phyloP scores from a whole-genome alignment of 2,797 vertebrate species.

The Lagorchestes hirsutus region DNA sequence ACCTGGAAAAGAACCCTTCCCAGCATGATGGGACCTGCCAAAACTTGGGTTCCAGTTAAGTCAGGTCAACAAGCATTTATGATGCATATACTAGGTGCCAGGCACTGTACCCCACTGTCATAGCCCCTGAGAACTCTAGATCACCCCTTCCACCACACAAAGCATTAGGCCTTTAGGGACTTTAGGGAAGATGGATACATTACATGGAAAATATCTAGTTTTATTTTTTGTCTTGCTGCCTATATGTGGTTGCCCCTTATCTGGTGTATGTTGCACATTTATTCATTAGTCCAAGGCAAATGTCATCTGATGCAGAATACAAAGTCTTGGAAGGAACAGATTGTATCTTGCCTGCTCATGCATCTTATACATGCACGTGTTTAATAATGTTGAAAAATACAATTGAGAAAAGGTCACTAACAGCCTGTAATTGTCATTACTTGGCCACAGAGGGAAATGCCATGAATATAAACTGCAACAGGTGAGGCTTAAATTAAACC shows the following conservation, averaged over 20 bases:
- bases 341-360: background rate
- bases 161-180: background rate
- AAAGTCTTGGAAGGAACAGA: background rate
- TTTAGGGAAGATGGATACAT: background rate
- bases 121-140: background rate
- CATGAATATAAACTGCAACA: background rate
- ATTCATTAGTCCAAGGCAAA: background rate
- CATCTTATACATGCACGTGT: slow-evolving; percentile 18
- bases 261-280: background rate
- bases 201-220: background rate
- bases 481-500: background rate
- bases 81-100: background rate
- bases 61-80: background rate
- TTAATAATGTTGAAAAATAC: slow-evolving; percentile 19
- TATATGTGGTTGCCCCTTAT: background rate
- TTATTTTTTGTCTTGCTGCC: background rate
- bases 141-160: background rate
- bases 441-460: slow-evolving; percentile 37
- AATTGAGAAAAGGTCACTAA: background rate
- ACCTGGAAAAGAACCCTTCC: background rate
- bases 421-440: background rate
- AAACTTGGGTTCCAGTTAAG: background rate
- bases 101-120: background rate
- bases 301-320: background rate
- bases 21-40: background rate